Conservation (phyloP, 92 coral and sea anemone species). For the Bergia puertoricense region DNA sequence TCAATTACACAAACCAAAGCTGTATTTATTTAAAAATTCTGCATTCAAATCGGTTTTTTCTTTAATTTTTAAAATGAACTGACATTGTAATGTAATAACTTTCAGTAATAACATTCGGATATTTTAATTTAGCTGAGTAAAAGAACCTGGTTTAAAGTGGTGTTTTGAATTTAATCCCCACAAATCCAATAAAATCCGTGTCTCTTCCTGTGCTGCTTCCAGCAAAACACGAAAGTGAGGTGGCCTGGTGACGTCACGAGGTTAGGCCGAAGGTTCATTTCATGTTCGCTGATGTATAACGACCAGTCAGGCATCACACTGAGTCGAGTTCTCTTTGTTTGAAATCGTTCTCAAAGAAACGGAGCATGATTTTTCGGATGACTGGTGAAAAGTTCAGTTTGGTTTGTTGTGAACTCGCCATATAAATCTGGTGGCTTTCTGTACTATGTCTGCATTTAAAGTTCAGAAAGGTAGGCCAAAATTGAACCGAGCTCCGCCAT, state of each 20-base stretch:
- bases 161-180: not conserved
- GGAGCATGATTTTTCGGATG: constrained; percentile 18
- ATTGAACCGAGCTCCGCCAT: constrained; percentile 2
- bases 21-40: too few species aligned
- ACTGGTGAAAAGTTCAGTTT: not conserved
- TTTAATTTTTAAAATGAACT: too few species aligned
- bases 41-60: too few species aligned
- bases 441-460: constrained; percentile 86
- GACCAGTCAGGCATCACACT: constrained; percentile 22
- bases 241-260: constrained; percentile 61
- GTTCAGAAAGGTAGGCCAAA: constrained; percentile 87
- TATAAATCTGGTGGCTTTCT: constrained; percentile 1
- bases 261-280: constrained; percentile 55
- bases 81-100: too few species aligned
- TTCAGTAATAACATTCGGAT: too few species aligned
- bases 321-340: constrained; percentile 31
- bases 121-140: too few species aligned
- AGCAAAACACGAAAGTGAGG: constrained; percentile 57
- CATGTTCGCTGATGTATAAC: constrained; percentile 41
- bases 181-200: too few species aligned
- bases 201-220: not conserved
- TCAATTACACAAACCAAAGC: too few species aligned
- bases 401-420: constrained; percentile 14
- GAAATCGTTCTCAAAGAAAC: not conserved
- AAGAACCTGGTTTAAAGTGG: not conserved